Conservation (phyloP, 2,113 vertebrate species). For the Nothobranchius kuhntae region DNA sequence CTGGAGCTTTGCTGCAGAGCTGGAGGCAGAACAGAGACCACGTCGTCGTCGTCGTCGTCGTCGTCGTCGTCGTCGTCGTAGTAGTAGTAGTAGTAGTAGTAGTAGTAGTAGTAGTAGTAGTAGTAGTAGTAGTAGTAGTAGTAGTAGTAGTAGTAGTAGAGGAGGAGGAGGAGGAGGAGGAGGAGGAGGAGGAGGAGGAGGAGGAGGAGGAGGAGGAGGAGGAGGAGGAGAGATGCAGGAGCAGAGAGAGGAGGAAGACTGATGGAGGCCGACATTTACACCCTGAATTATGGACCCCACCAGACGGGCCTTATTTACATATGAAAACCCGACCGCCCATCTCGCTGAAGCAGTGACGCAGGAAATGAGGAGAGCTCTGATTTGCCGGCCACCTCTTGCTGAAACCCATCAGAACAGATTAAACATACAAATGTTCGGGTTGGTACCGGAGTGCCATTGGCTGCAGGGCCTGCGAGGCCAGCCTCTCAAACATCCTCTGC, state of each 20-base stretch:
- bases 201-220: not conserved
- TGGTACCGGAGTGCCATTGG: constrained; percentile 92
- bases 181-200: constrained; percentile 10
- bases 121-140: too few species aligned
- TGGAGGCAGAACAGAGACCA: constrained; percentile 4
- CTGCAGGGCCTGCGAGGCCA: constrained; percentile 95
- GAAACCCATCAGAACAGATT: constrained; percentile 17
- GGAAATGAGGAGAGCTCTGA: constrained; percentile 44
- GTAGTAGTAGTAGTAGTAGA: too few species aligned
- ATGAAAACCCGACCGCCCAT: constrained; percentile 47
- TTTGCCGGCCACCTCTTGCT: constrained; percentile 15
- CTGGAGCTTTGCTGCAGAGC: constrained; percentile 12
- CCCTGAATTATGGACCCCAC: constrained; percentile 10
- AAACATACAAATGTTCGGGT: not conserved
- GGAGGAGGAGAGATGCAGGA: not conserved
- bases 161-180: not conserved
- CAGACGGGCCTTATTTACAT: constrained; percentile 37
- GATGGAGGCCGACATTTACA: constrained; percentile 26
- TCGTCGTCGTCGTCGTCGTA: too few species aligned
- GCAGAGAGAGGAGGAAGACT: not conserved
- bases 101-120: too few species aligned
- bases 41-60: too few species aligned
- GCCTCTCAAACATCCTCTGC: constrained; percentile 96
- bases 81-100: too few species aligned
- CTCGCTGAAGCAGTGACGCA: constrained; percentile 39